Evolutionary conservation across 2,888 invertebrate species (phyloP).

Genomic region (Steinernema hermaphroditum): DNA sequence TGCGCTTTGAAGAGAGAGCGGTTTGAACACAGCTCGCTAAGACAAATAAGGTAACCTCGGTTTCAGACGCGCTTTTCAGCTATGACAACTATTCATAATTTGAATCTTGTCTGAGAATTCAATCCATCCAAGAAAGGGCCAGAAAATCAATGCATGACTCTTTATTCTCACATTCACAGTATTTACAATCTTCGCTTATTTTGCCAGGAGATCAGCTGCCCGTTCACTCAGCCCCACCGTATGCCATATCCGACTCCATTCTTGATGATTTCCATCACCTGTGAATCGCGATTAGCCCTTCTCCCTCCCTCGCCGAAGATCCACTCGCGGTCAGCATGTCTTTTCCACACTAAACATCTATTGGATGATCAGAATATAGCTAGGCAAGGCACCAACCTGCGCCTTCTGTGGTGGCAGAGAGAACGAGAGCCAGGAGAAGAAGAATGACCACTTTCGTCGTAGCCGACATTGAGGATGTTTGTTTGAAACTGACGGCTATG

Average conservation of each 20-base stretch:
- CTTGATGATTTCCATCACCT: slow-evolving; percentile 1
- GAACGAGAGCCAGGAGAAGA: neutral
- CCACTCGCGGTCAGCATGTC: neutral
- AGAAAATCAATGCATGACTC: no score
- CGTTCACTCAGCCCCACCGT: neutral
- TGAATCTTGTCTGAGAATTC: no score
- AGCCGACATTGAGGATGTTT: neutral
- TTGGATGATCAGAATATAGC: neutral
- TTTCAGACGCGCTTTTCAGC: no score
- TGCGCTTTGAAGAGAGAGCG: no score
- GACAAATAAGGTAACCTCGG: no score
- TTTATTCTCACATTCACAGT: no score
- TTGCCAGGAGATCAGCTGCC: neutral
- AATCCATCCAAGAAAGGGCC: no score
- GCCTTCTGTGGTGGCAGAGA: neutral
- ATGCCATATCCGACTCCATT: neutral
- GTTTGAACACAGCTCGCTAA: no score
- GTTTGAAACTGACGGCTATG: neutral
- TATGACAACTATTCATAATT: no score
- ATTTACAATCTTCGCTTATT: no score
- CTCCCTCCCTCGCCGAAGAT: neutral
- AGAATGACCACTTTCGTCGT: neutral
- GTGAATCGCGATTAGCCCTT: neutral
- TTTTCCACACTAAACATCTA: neutral
- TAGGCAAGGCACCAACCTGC: neutral